Evolutionary conservation across 2,113 vertebrate species (phyloP), one percentile per base, ranked within the genome.

Genomic region (Callocephalon fimbriatum): DNA sequence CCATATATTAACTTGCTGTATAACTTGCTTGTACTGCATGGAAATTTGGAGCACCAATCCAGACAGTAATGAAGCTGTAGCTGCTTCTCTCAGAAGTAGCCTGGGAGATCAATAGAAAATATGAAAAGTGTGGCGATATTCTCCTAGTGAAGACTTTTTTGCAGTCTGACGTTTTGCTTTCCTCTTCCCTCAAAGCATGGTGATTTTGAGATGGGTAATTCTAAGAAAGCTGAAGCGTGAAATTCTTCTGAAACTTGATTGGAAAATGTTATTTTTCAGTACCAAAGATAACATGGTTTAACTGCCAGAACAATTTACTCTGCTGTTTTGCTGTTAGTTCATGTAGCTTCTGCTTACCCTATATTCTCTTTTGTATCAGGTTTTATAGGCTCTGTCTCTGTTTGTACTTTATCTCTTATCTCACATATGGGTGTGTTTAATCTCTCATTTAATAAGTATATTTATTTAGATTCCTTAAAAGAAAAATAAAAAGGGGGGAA

Each of bases 21-120:
- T 47, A 53, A 32, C 12, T 94, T 56, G 9, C 31, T 70, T 48
- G 38, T 65, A 31, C 15, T 65, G 29, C 5, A 8, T 50, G 35
- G 48, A 71, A 56, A 23, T 7, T 56, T 48, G 26, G 38, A 71
- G 47, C 29, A 27, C 44, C 35, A 71, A 75, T 12, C 15, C 32
- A 80, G 27, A 29, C 1, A 1, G 7, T 56, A 40, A 38, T 0
- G 0, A 45, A 75, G 59, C 13, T 58, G 32, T 58, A 58, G 32
- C 32, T 22, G 13, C 32, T 58, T 58, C 54, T 58, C 32, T 31
- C 32, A 61, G 44, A 84, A 54, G 35, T 21, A 61, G 20, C 31
- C 20, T 51, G 29, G 44, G 8, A 67, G 9, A 21, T 56, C 6
- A 38, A 9, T 7, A 79, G 40, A 66, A 78, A 59, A 70, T 47